Conservation (phyloP, 2,113 vertebrate genomes). For the Anser brachyrhynchus region DNA sequence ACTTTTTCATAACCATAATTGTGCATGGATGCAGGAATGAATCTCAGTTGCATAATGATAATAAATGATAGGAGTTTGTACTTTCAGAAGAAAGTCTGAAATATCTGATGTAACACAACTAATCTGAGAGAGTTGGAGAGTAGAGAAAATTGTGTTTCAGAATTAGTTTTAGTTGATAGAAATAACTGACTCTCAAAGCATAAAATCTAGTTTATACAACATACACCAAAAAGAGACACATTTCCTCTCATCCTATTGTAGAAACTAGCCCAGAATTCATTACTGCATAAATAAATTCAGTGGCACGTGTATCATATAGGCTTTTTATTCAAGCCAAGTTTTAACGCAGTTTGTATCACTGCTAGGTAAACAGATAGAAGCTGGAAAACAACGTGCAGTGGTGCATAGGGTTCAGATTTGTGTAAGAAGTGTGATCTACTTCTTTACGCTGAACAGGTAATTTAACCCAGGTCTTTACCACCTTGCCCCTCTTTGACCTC, state of each 20-base stretch:
- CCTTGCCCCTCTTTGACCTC: neutral
- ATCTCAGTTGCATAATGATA: neutral
- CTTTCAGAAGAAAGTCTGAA: neutral
- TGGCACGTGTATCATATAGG: neutral
- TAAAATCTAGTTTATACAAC: neutral
- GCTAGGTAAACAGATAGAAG: neutral
- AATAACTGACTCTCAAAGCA: neutral
- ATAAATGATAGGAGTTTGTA: neutral
- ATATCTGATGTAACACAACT: neutral
- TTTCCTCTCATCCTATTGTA: neutral
- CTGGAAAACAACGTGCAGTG: neutral
- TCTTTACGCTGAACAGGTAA: neutral
- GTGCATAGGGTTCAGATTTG: neutral
- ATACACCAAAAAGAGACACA: neutral
- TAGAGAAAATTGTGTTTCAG: neutral
- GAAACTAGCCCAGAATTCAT: neutral
- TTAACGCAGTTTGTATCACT: neutral
- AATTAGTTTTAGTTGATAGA: conserved; percentile 11
- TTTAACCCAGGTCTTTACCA: neutral
- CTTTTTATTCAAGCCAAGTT: neutral
- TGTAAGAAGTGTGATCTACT: neutral
- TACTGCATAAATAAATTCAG: neutral
- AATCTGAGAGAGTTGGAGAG: neutral
- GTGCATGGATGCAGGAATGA: neutral
- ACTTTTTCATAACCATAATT: neutral